Evolutionary conservation across 2,113 vertebrate genomes (phyloP).

Genomic region (Varanus komodoensis): DNA sequence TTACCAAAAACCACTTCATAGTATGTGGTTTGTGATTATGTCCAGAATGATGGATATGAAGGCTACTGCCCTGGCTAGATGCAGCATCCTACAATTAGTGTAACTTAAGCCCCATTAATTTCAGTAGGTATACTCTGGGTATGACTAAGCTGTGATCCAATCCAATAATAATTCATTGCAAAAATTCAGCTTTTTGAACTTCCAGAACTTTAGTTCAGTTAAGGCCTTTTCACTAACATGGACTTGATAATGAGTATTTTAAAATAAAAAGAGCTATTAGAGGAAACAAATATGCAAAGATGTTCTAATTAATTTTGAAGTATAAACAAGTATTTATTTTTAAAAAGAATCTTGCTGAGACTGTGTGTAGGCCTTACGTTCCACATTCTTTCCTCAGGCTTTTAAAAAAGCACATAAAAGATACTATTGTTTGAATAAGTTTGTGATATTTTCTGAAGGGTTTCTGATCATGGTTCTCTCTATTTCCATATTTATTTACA

Average conservation of each 20-base stretch:
- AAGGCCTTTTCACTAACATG: background rate
- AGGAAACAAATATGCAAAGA: conserved; percentile 41
- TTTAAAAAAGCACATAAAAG: conserved; percentile 54
- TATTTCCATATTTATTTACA: conserved; percentile 58
- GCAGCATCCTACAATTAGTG: background rate
- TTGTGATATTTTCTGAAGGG: conserved; percentile 46
- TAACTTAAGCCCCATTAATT: too few relatives aligned
- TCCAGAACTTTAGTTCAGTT: background rate
- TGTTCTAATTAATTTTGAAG: conserved; percentile 26
- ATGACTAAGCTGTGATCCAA: too few relatives aligned
- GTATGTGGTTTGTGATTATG: background rate
- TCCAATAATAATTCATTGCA: background rate
- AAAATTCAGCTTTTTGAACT: background rate
- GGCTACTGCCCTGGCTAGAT: background rate
- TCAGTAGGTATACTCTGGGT: too few relatives aligned
- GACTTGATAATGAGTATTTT: background rate
- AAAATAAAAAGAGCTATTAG: background rate
- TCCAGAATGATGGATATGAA: background rate
- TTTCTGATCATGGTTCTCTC: conserved; percentile 19
- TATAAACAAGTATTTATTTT: conserved; percentile 59
- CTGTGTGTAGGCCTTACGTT: conserved; percentile 54
- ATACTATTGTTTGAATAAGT: conserved; percentile 56
- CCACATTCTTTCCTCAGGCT: conserved; percentile 45
- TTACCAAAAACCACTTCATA: background rate
- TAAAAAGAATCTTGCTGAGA: conserved; percentile 50